Evolutionary conservation across 1,140 invertebrate species (phyloP).

Genomic region (Mamestra configurata): DNA sequence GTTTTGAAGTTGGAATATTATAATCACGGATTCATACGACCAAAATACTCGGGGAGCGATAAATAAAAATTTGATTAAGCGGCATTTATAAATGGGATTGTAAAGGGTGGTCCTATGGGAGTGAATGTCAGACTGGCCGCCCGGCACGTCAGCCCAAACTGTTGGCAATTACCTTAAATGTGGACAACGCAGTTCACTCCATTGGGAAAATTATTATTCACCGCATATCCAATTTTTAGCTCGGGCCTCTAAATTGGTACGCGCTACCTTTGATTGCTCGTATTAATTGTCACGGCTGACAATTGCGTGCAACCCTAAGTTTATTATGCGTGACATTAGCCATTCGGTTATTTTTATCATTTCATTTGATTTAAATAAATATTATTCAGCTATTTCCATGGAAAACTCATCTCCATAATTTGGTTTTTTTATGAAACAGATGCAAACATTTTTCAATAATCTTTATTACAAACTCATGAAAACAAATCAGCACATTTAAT

Average conservation of each 20-base stretch:
- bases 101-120: conserved; percentile 81
- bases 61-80: conserved; percentile 85
- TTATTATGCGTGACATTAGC: conserved; percentile 16
- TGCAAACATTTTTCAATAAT: neutral
- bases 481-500: conserved; percentile 22
- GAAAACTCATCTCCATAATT: neutral
- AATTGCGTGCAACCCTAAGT: conserved; percentile 54
- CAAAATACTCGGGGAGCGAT: conserved; percentile 56
- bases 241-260: conserved; percentile 77
- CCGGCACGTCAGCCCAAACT: conserved; percentile 84
- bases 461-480: conserved; percentile 29
- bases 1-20: conserved; percentile 39
- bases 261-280: conserved; percentile 75
- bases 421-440: neutral
- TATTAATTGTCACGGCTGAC: conserved; percentile 43
- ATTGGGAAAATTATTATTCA: conserved; percentile 85
- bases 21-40: conserved; percentile 38
- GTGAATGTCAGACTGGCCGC: conserved; percentile 81
- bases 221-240: conserved; percentile 84
- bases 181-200: conserved; percentile 85
- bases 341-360: neutral
- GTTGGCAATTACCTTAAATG: conserved; percentile 87
- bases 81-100: conserved; percentile 86
- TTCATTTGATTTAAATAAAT: conserved; percentile 1
- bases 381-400: no score